Base-by-base conservation (phyloP, 2,888 invertebrate genomes). In the Amorpha juglandis region DNA sequence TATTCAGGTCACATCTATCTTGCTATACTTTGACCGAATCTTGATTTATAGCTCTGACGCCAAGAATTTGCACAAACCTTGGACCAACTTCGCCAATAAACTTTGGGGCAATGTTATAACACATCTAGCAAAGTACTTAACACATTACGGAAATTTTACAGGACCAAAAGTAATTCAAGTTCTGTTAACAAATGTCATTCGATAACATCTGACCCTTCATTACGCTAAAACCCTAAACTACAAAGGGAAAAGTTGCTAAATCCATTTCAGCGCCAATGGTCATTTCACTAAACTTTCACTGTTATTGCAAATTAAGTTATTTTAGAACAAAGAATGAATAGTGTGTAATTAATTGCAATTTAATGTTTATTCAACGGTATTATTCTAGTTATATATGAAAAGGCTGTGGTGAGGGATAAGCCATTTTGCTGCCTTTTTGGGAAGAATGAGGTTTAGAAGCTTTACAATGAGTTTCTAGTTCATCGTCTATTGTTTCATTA, bases 121-220 rank as follows among this genome's bases (percentile, higher is more conserved):
- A 58, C 19, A 38, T 35, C 11, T 35, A 38, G 38, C 19, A 12
- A 42, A 58, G 35, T 70, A 64, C 68, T 70, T 65, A 70, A 71
- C 71, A 73, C 71, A 67, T 73, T 67, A 71, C 63, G 64, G 62
- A 70, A 68, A 66, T 67, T 33, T 38, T 58, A 58, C 35, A 14
- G 48, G 66, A 63, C 67, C 63, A 68, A 69, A 71, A 74, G 66
- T 69, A 71, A 74, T 77, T 76, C 71, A 71, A 78, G 74, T 79
- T 78, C 73, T 67, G 69, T 69, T 74, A 74, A 74, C 75, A 72
- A 78, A 78, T 73, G 75, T 71, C 74, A 68, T 73, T 75, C 72
- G 72, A 74, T 74, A 73, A 74, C 72, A 75, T 72, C 74, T 58
- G 72, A 64, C 75, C 76, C 75, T 74, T 77, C 76, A 78, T 79